These are phyloP conservation scores for Vulpes lagopus DNA, from an alignment of 2,113 vertebrate genomes.

Conservation along the genomic window DNA sequence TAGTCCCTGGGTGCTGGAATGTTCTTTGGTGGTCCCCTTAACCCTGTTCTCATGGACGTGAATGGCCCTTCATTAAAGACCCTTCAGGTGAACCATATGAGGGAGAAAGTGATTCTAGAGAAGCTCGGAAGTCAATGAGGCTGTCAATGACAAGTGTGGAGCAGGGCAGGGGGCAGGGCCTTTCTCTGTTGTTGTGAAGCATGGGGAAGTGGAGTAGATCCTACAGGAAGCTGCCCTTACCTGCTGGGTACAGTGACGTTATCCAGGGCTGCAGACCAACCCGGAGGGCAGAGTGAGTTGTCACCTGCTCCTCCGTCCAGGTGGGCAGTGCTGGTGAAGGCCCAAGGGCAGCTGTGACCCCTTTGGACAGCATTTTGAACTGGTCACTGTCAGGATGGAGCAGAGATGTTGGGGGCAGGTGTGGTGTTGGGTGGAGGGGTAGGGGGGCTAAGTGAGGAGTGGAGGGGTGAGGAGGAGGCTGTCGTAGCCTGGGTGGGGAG, in stretches of 20 bases:
- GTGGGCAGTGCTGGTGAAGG: not conserved
- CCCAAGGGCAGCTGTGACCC: not conserved
- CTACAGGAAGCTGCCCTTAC: not conserved
- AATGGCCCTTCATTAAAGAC: not conserved
- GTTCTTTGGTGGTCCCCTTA: not conserved
- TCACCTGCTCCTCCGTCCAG: not conserved
- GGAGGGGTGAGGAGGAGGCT: not conserved
- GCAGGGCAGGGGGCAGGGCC: not conserved
- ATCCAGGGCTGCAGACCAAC: not conserved
- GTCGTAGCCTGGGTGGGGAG: not conserved
- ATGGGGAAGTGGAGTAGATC: no score
- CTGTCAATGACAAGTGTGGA: not conserved
- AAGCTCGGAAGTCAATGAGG: not conserved
- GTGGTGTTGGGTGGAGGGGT: accelerated
- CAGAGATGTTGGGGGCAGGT: not conserved
- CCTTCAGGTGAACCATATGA: not conserved
- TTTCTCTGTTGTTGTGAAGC: not conserved
- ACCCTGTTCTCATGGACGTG: not conserved
- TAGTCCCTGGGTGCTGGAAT: not conserved
- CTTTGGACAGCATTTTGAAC: no score
- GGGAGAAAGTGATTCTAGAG: not conserved
- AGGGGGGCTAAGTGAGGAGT: not conserved
- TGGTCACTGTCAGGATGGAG: not conserved
- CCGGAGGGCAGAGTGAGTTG: not conserved
- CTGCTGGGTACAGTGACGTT: not conserved